These are phyloP conservation scores for Coendou prehensilis DNA, from an alignment of 2,797 vertebrate genomes.

Conservation along the genomic window DNA sequence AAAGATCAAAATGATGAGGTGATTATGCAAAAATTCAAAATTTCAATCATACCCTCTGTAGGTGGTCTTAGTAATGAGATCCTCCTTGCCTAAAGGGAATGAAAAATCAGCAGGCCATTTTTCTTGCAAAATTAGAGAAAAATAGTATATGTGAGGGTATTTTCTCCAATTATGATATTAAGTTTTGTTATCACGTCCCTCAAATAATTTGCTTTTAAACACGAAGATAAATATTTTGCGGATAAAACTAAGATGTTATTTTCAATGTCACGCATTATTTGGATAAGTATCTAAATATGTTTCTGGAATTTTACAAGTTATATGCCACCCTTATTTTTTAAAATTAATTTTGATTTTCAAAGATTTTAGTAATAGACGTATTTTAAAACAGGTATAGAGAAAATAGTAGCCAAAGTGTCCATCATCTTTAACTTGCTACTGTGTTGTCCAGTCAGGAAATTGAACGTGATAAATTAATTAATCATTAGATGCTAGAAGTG, in stretches of 20 bases:
- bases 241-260: constrained; percentile 38
- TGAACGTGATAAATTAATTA: not conserved
- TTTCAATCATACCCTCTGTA: constrained; percentile 77
- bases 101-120: constrained; percentile 26
- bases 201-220: constrained; percentile 53
- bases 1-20: constrained; percentile 81
- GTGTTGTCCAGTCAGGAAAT: not conserved
- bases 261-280: not conserved
- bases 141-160: constrained; percentile 7
- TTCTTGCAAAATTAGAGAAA: constrained; percentile 68
- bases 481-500: not conserved
- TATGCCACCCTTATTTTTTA: not conserved
- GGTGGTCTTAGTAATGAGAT: constrained; percentile 79
- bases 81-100: constrained; percentile 55
- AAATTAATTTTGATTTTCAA: not conserved
- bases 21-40: constrained; percentile 78
- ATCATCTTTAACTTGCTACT: not conserved
- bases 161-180: constrained; percentile 53
- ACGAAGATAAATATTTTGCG: constrained; percentile 47
- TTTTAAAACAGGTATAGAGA: not conserved
- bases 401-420: not conserved
- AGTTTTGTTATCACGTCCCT: constrained; percentile 44
- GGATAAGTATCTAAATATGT: not conserved
- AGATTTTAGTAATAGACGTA: not conserved
- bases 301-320: not conserved